A percentile compares a stretch with the other conserved stretches of the same genome.
Conservation (phyloP, 2,888 invertebrate genomes). For the Aphodius granarius region DNA sequence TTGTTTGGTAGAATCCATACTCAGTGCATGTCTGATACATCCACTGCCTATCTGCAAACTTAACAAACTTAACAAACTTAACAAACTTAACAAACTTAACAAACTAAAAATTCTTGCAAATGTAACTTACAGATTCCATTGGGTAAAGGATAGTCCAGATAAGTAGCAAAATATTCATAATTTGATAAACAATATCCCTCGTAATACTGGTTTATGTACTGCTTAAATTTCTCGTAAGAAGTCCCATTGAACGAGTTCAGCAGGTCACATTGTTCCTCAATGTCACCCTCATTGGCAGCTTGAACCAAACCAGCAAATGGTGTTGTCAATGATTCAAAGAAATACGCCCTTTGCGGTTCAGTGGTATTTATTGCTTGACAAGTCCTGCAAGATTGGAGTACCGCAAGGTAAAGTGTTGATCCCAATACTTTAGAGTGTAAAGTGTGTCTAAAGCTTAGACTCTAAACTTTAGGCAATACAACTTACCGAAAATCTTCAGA, state of each 20-base stretch:
- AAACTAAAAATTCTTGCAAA: too few relatives aligned
- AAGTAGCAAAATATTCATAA: conserved; percentile 27
- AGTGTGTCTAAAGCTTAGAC: too few relatives aligned
- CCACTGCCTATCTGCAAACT: conserved; percentile 65
- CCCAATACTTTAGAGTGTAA: not conserved
- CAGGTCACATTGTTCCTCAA: conserved; percentile 26
- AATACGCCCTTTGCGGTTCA: conserved; percentile 31
- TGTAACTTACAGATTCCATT: conserved; percentile 11
- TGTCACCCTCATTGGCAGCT: conserved; percentile 25
- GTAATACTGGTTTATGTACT: conserved; percentile 22
- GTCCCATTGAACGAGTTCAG: conserved; percentile 19
- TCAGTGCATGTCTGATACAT: conserved; percentile 84
- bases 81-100: too few relatives aligned
- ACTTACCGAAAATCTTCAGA: conserved; percentile 16
- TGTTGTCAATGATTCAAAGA: conserved; percentile 28
- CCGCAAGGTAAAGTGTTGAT: not conserved
- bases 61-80: too few relatives aligned
- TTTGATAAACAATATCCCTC: conserved; percentile 23
- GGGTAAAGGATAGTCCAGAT: conserved; percentile 7
- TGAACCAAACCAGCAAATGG: conserved; percentile 32
- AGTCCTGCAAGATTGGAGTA: conserved; percentile 44
- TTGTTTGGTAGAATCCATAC: conserved; percentile 82
- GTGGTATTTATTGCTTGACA: conserved; percentile 47
- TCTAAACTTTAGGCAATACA: not conserved
- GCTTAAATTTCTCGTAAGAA: conserved; percentile 30